phyloP scores from a whole-genome alignment of 2,113 vertebrate genomes.

The Pseudopodoces humilis region DNA sequence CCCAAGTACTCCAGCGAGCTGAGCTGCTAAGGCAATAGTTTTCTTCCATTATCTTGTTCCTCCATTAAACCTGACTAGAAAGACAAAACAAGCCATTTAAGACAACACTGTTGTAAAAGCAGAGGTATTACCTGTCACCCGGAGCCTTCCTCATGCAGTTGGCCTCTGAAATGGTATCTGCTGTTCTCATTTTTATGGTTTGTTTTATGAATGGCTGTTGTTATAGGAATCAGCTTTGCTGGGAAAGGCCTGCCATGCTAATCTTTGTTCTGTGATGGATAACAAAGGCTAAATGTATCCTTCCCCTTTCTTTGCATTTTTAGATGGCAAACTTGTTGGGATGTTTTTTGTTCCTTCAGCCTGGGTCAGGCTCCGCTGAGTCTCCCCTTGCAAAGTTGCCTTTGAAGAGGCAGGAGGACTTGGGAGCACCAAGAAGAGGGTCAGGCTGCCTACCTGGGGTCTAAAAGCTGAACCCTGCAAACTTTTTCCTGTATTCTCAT shows the following conservation, averaged over 20 bases:
- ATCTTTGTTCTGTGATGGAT: neutral
- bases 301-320: neutral
- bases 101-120: neutral
- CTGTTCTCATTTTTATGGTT: neutral
- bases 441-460: neutral
- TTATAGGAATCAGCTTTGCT: neutral
- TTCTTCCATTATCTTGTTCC: neutral
- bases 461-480: neutral
- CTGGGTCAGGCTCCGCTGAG: neutral
- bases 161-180: neutral
- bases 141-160: neutral
- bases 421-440: neutral
- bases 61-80: neutral
- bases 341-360: neutral
- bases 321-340: neutral
- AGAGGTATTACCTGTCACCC: neutral
- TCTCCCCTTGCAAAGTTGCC: neutral
- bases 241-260: neutral
- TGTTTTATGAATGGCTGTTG: neutral
- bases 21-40: neutral
- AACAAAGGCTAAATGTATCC: neutral
- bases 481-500: neutral
- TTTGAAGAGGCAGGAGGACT: neutral
- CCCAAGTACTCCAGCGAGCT: neutral
- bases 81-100: conserved; percentile 29